These are phyloP conservation scores for Myxocyprinus asiaticus DNA, from an alignment of 2,113 vertebrate genomes.

Conservation along the genomic window DNA sequence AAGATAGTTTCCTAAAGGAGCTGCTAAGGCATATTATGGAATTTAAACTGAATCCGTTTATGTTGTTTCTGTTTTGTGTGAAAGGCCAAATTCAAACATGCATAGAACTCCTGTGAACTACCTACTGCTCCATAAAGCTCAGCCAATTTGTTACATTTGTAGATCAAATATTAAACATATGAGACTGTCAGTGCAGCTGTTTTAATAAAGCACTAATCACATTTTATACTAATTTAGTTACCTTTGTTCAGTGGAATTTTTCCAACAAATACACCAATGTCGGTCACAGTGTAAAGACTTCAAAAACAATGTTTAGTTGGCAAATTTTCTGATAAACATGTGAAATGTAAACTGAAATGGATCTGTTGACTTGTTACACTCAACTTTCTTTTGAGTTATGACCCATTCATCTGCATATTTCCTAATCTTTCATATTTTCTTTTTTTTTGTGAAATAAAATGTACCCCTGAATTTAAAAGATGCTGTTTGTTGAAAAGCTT, in stretches of 20 bases:
- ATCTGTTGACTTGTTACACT: neutral
- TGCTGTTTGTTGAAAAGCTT: neutral
- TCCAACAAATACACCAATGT: neutral
- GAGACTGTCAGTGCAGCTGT: neutral
- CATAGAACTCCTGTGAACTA: neutral
- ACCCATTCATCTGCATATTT: conserved; percentile 19
- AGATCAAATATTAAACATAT: neutral
- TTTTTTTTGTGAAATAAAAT: conserved; percentile 18
- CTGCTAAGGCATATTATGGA: neutral
- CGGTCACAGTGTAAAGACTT: neutral
- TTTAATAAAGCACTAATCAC: neutral
- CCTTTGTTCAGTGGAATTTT: neutral
- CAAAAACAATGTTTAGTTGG: too few species aligned
- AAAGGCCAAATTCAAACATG: too few species aligned
- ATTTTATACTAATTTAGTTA: neutral
- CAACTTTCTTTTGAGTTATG: conserved; percentile 28
- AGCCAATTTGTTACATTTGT: neutral
- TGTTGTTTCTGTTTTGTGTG: conserved; percentile 3
- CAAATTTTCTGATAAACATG: conserved; percentile 5
- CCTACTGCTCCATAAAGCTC: neutral
- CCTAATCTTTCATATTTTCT: neutral
- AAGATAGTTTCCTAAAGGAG: neutral
- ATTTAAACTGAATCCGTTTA: neutral
- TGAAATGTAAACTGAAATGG: conserved; percentile 2
- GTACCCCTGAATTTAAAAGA: neutral